Base-by-base conservation (phyloP, 2,888 invertebrate genomes). In the Meganola albula region DNA sequence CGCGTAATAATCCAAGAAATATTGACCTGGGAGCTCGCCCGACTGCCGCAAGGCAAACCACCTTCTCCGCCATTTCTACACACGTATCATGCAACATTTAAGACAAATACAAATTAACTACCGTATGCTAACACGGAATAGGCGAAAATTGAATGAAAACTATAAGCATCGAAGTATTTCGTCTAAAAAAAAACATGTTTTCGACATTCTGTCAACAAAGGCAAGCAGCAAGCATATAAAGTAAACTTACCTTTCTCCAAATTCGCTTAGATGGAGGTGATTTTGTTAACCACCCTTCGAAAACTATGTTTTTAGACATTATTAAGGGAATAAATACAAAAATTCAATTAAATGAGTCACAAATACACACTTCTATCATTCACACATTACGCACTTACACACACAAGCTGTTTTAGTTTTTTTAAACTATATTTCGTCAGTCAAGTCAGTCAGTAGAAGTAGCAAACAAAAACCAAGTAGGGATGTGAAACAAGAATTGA, bases 201-300 rank as follows among this genome's bases (percentile, higher is more conserved):
- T n/a, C n/a, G n/a, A 51, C 54, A 54, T 57, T 58, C 52, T 71
- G 72, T 73, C 70, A 77, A 77, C 74, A 76, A 75, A 70, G 60
- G 51, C 58, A 58, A 48, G 8, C n/a, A n/a, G 8, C 54, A 58
- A 58, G 41, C 48, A 39, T 31, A 9, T 38, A 62, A 50, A 53
- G 38, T 58, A 41, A 49, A 91, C 95, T 92, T 89, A 97, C 97
- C 80, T 96, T 96, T 89, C 95, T 91, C 92, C 95, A 96, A 69
- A 96, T 92, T 58, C 94, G 89, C 87, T 95, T 96, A 37, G 94
- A 92, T 39, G 97, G 97, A 55, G 97, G 97, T 38, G 97, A 97
- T 88, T 98, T 98, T 41, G 94, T 96, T 60, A 98, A 88, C 97
- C 97, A 98, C 46, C 98, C 98, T 83, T 95, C 94, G 70, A 93